Conservation (phyloP, 2,888 invertebrate species). For the Eupithecia tripunctaria region DNA sequence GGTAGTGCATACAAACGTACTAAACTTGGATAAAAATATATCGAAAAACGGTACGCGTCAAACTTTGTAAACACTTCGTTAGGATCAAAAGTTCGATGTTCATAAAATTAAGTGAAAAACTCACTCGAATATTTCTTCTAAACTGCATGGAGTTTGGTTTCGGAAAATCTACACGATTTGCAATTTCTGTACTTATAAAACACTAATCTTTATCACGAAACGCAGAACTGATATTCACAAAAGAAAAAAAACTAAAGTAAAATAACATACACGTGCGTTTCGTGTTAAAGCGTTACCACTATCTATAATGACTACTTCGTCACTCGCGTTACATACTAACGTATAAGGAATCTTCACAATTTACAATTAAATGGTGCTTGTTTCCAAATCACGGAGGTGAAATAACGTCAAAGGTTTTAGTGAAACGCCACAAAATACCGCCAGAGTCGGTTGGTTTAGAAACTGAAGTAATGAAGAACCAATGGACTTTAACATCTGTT, state of each 20-base stretch:
- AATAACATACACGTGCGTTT: constrained; percentile 15
- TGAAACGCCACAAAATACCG: neutral
- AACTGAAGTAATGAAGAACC: constrained; percentile 1
- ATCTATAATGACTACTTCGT: constrained; percentile 64
- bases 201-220: constrained; percentile 25
- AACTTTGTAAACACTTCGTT: constrained; percentile 29
- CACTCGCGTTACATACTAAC: constrained; percentile 51
- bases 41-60: constrained; percentile 49
- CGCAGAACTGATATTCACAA: constrained; percentile 12
- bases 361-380: constrained; percentile 32
- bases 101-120: constrained; percentile 28
- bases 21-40: constrained; percentile 58
- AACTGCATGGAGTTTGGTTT: constrained; percentile 40
- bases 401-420: constrained; percentile 10
- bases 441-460: neutral
- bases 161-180: constrained; percentile 24
- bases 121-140: constrained; percentile 29
- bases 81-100: constrained; percentile 44
- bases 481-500: constrained; percentile 12
- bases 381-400: constrained; percentile 27
- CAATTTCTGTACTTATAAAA: constrained; percentile 35
- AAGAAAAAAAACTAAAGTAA: neutral
- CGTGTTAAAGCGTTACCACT: constrained; percentile 30
- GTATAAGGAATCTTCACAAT: constrained; percentile 39
- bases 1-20: constrained; percentile 59